These are phyloP conservation scores for Bubo scandiacus DNA, from an alignment of 2,113 vertebrate species.

Conservation along the genomic window DNA sequence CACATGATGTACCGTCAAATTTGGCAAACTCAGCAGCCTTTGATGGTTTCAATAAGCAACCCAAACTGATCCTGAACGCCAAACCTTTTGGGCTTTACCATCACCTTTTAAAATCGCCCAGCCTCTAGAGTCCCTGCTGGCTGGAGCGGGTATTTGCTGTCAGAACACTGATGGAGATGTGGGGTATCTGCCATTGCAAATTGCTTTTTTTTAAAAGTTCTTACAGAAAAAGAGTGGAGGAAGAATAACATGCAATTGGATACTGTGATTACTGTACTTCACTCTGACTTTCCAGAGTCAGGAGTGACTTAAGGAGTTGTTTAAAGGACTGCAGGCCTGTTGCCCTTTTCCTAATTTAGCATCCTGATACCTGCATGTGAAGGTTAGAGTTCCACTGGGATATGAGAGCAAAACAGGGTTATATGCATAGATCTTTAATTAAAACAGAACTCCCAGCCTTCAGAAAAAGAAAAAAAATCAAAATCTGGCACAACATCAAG, in stretches of 20 bases:
- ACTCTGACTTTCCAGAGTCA: not conserved
- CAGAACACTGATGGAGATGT: not conserved
- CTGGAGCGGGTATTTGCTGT: not conserved
- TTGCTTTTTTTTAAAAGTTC: not conserved
- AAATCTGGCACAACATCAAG: slow-evolving; percentile 9
- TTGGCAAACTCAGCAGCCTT: not conserved
- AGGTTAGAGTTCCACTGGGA: slow-evolving; percentile 5
- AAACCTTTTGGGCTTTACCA: not conserved
- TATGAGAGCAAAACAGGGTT: not conserved
- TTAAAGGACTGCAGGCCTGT: not conserved
- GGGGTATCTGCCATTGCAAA: not conserved
- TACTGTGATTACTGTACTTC: not conserved
- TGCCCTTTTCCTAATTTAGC: not conserved
- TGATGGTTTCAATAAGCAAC: not conserved
- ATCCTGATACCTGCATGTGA: not conserved
- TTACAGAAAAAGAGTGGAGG: not conserved
- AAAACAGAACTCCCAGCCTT: slow-evolving; percentile 31
- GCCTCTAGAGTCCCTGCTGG: not conserved
- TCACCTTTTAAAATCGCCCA: not conserved
- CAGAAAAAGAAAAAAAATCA: not conserved
- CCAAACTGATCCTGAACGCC: not conserved
- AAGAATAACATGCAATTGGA: not conserved
- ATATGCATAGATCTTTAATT: slow-evolving; percentile 4
- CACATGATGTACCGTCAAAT: not conserved
- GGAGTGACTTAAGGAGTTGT: not conserved